These are phyloP conservation scores for Rhadina sibilatrix DNA, from an alignment of 2,113 vertebrate species.

Conservation along the genomic window DNA sequence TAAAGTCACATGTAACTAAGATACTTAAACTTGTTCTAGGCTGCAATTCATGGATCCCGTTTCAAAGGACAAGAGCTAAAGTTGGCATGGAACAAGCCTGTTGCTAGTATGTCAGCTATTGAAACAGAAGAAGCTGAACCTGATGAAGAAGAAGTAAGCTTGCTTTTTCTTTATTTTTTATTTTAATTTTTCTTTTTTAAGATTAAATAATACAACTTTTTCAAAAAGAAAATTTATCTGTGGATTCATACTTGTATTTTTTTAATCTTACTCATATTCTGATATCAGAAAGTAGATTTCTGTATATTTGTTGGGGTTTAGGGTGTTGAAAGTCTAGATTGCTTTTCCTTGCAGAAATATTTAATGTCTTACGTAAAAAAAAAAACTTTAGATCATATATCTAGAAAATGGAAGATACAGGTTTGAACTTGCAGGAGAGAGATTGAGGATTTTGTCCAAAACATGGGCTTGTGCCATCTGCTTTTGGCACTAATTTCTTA, in stretches of 20 bases:
- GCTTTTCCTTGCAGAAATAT: neutral
- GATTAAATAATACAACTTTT: neutral
- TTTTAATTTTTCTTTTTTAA: neutral
- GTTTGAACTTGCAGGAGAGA: neutral
- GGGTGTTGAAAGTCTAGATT: neutral
- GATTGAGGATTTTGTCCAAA: neutral
- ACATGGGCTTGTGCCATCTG: neutral
- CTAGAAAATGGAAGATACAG: neutral
- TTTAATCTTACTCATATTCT: neutral
- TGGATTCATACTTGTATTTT: neutral
- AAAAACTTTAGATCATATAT: neutral
- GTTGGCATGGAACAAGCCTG: conserved; percentile 93
- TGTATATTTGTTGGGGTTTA: neutral
- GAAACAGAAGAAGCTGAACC: conserved; percentile 88
- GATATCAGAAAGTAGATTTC: neutral
- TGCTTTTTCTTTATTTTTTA: neutral
- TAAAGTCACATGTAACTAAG: neutral
- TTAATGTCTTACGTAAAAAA: neutral
- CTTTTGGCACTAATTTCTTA: neutral
- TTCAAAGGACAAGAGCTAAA: conserved; percentile 90
- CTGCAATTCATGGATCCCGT: conserved; percentile 87
- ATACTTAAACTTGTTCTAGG: conserved; percentile 74
- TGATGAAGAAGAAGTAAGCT: conserved; percentile 93
- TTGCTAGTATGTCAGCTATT: conserved; percentile 69
- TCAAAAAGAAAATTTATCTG: neutral